Evolutionary conservation across 2,797 vertebrate species (phyloP), one percentile per base, ranked within the genome.

Genomic region (Loriculus beryllinus): DNA sequence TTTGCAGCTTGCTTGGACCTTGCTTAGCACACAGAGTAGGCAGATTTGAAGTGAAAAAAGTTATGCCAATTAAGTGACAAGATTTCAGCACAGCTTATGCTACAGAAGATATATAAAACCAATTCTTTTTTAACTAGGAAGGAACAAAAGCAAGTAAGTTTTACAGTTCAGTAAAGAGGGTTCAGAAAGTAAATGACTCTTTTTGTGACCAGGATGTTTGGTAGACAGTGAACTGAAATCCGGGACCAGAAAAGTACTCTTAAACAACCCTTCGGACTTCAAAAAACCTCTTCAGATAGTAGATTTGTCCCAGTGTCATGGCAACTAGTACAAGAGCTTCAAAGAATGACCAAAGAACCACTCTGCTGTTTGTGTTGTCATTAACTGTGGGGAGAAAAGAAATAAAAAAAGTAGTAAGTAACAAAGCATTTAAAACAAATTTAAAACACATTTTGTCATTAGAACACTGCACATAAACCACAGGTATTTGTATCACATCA

Each of bases 271-370:
- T 98, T 95, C 99, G 98, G 95, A 99, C 99, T 99, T 99, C 99
- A 70, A 99, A 99, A 98, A 99, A 99, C 98, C 99, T 99, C 99
- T 99, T 99, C 98, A 99, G 98, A 96, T 99, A 99, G 98, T 99
- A 99, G 98, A 99, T 99, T 98, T 99, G 99, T 99, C 99, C 99
- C 71, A 99, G 98, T 84, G 99, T 99, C 99, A 99, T 99, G 92
- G 99, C 99, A 96, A 99, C 99, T 97, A 99, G 98, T 97, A 99
- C 99, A 91, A 99, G 98, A 64, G 99, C 99, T 98, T 99, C 99
- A 48, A 99, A 99, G 98, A 99, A 99, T 13, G 99, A 99, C 99
- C 99, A 99, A 79, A 99, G 99, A 85, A 99, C 99, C 98, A 99
- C 99, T 98, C 99, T 98, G 98, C 99, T 99, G 98, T 99, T 99